Conservation (phyloP, 1,140 invertebrate genomes). For the Lasioglossum baleicum region DNA sequence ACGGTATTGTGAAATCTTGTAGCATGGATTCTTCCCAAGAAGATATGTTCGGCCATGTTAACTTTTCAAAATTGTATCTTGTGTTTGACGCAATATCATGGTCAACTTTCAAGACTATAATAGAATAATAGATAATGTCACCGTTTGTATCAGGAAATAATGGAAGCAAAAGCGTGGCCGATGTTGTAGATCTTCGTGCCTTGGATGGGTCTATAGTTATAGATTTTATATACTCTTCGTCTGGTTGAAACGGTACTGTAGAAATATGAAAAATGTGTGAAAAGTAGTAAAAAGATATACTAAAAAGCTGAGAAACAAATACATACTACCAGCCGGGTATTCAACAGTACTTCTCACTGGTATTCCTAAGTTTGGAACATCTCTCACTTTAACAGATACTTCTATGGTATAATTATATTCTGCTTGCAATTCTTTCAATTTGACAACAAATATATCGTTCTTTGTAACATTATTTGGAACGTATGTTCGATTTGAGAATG, state of each 20-base stretch:
- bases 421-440: slow-evolving; percentile 62
- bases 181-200: slow-evolving; percentile 64
- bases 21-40: slow-evolving; percentile 71
- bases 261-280: not conserved
- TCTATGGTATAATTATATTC: slow-evolving; percentile 69
- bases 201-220: slow-evolving; percentile 71
- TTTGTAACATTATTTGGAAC: slow-evolving; percentile 26
- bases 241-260: slow-evolving; percentile 69
- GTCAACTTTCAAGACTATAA: slow-evolving; percentile 67
- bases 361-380: slow-evolving; percentile 48
- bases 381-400: slow-evolving; percentile 59
- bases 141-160: slow-evolving; percentile 68
- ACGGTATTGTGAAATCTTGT: slow-evolving; percentile 66
- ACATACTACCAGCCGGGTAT: slow-evolving; percentile 74
- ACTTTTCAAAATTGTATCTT: slow-evolving; percentile 54
- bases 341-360: slow-evolving; percentile 19
- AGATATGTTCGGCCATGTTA: slow-evolving; percentile 61
- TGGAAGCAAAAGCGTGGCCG: slow-evolving; percentile 69
- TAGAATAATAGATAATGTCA: slow-evolving; percentile 68
- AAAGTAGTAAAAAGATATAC: not conserved
- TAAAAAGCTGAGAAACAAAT: slow-evolving; percentile 1
- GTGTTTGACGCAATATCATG: slow-evolving; percentile 43
- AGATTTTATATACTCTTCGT: slow-evolving; percentile 62
- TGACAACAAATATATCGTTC: slow-evolving; percentile 56
- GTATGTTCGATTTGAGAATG: slow-evolving; percentile 22